These are phyloP conservation scores for Diorhabda elongata DNA, from an alignment of 1,140 invertebrate genomes.

Conservation along the genomic window DNA sequence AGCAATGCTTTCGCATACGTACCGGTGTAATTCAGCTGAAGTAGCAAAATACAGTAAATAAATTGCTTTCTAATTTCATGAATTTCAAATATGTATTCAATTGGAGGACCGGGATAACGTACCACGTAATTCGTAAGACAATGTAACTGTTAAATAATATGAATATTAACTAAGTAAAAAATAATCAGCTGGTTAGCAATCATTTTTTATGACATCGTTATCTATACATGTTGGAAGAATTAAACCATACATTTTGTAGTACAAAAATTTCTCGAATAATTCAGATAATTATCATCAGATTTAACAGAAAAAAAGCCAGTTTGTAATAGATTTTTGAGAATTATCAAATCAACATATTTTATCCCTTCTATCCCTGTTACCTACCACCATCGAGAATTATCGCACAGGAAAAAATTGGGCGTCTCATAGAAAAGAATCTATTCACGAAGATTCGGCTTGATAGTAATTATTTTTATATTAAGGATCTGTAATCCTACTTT, in stretches of 20 bases:
- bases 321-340: background rate
- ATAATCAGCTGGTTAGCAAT: background rate
- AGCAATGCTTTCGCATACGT: background rate
- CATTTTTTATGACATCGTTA: constrained; percentile 10
- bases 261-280: constrained; percentile 13
- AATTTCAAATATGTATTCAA: background rate
- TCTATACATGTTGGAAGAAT: background rate
- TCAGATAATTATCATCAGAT: constrained; percentile 5
- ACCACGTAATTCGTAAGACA: constrained; percentile 12
- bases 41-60: background rate
- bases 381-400: constrained; percentile 12
- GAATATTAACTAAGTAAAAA: constrained; percentile 11
- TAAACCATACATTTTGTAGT: constrained; percentile 13
- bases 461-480: constrained; percentile 18
- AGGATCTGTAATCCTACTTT: constrained; percentile 5
- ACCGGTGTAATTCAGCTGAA: background rate
- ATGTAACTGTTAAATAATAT: constrained; percentile 6
- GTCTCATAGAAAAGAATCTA: constrained; percentile 15
- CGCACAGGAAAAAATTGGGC: constrained; percentile 1
- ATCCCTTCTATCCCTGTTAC: background rate
- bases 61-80: constrained; percentile 10
- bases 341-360: constrained; percentile 7
- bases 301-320: background rate
- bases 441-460: constrained; percentile 14
- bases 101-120: constrained; percentile 2